phyloP scores from a whole-genome alignment of 1,140 invertebrate genomes.

The Kradibia gibbosae region DNA sequence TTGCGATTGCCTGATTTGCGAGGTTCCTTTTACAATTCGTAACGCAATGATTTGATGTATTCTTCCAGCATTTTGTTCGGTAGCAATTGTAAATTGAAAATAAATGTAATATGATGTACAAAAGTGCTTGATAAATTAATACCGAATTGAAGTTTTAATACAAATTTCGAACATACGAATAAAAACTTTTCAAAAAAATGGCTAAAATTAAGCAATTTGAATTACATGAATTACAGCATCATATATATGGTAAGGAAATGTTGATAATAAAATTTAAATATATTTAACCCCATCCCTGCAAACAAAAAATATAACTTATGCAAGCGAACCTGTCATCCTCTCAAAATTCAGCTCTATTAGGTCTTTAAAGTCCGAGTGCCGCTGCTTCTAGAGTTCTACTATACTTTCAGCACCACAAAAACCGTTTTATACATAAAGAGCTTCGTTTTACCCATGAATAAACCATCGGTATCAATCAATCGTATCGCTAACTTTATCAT shows the following conservation, averaged over 20 bases:
- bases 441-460: conserved; percentile 2
- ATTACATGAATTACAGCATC: background rate
- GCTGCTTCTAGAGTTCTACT: background rate
- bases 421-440: conserved; percentile 22
- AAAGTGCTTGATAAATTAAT: background rate
- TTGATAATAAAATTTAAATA: background rate
- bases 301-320: background rate
- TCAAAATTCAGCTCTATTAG: background rate
- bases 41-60: background rate
- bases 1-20: background rate
- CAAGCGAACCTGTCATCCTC: conserved; percentile 24
- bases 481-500: background rate
- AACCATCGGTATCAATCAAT: conserved; percentile 24
- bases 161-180: background rate
- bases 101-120: background rate
- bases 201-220: background rate
- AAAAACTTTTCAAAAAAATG: background rate
- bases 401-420: background rate
- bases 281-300: background rate
- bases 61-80: background rate
- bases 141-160: background rate
- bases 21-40: background rate
- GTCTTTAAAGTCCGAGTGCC: background rate
- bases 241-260: background rate
- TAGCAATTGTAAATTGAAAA: background rate